Evolutionary conservation across 92 coral and sea anemone genomes (phyloP).

Genomic region (Isaurus tuberculatus): DNA sequence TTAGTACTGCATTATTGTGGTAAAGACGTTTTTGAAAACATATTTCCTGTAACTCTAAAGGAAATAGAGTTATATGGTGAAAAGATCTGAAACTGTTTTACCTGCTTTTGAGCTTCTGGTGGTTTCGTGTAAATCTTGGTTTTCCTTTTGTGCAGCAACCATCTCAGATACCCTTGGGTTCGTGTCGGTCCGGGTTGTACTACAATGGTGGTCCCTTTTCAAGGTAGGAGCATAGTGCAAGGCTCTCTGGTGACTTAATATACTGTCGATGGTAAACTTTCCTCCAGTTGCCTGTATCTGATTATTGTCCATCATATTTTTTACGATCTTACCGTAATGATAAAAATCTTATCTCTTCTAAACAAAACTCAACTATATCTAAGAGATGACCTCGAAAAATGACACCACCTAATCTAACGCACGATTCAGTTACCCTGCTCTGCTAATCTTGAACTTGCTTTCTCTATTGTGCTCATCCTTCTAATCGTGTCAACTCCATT

Average conservation of each 20-base stretch:
- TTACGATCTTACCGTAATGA: not conserved
- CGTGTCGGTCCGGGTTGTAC: slow-evolving; percentile 6
- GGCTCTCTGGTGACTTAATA: slow-evolving; percentile 49
- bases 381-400: not conserved
- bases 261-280: slow-evolving; percentile 74
- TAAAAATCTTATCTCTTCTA: slow-evolving; percentile 40
- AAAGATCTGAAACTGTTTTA: not conserved
- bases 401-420: not conserved
- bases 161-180: slow-evolving; percentile 2
- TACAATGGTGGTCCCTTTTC: slow-evolving; percentile 32
- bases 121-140: not conserved
- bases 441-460: slow-evolving; percentile 31
- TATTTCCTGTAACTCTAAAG: slow-evolving; percentile 28
- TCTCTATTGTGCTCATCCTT: slow-evolving; percentile 29
- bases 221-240: slow-evolving; percentile 10
- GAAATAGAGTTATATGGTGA: not conserved
- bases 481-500: slow-evolving; percentile 29
- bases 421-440: slow-evolving; percentile 18
- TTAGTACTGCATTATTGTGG: slow-evolving; percentile 15
- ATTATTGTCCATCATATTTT: slow-evolving; percentile 37
- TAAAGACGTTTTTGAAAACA: slow-evolving; percentile 13
- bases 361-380: not conserved
- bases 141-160: slow-evolving; percentile 6
- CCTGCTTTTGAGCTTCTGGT: slow-evolving; percentile 15
- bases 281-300: slow-evolving; percentile 49